Base-by-base conservation (phyloP, 1,140 invertebrate genomes). In the Zaprionus taronus region DNA sequence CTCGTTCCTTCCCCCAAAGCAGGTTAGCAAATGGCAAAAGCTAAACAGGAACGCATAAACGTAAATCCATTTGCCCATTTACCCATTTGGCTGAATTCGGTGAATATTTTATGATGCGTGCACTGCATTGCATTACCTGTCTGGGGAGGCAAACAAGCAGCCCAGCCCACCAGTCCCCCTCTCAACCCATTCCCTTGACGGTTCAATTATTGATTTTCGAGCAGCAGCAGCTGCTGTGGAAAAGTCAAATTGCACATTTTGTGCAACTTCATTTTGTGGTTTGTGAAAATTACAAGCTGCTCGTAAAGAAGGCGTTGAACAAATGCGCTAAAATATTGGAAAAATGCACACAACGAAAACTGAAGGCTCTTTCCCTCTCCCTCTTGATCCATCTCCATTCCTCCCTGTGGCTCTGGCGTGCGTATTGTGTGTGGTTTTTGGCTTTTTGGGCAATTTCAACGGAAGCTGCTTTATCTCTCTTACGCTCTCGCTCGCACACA, bases 71-170 rank as follows among this genome's bases (percentile, higher is more conserved):
- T 80, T 71, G 80, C 44, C 53, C 63, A 71, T 79, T 86, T 77
- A 74, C 24, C 65, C 63, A 69, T 83, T 86, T 73, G 66, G 55
- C 64, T 57, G 69, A 57, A 78, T 75, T 84, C 69, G 60, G 70
- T 81, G 75, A 81, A 87, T 87, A 89, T 83, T 87, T 84, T 78
- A 87, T 81, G 81, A 79, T 55, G 65, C 74, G 53, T 80, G 72
- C 64, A 60, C n/a, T 66, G 55, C 57, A 60, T 60, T 83, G 74
- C 80, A 72, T 78, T 72, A 80, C 66, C 66, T 75, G 78, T 58
- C 47, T n/a, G 24, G 26, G 70, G 79, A 66, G 73, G 38, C n/a
- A 7, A 20, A 2, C 9, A 12, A 22, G 38, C 31, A n/a, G 26
- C 9, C 28, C 28, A 51, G 41, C 44, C 26, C 64, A 9, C 15